Conservation (phyloP, 2,888 invertebrate species). For the Chloromyia formosa region DNA sequence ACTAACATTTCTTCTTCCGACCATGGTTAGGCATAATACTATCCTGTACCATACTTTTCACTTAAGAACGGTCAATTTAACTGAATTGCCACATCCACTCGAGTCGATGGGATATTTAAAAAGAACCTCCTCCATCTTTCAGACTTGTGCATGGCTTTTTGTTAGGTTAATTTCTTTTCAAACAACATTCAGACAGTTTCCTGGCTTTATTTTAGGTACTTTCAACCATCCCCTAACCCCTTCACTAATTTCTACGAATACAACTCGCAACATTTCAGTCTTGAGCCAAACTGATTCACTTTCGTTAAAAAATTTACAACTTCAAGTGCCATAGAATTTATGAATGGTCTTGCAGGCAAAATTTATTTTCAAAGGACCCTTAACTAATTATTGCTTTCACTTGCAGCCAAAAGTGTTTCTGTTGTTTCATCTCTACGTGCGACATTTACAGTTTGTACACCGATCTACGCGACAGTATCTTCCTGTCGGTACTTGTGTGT, state of each 20-base stretch:
- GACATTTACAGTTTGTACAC: slow-evolving; percentile 38
- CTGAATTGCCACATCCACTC: slow-evolving; percentile 20
- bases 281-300: neutral
- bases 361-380: slow-evolving; percentile 38
- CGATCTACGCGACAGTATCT: slow-evolving; percentile 10
- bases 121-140: neutral
- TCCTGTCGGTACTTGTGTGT: neutral
- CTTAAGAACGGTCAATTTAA: slow-evolving; percentile 29
- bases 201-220: slow-evolving; percentile 1
- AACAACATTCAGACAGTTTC: slow-evolving; percentile 31
- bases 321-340: slow-evolving; percentile 36
- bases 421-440: slow-evolving; percentile 2
- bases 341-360: slow-evolving; percentile 37
- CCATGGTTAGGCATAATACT: neutral
- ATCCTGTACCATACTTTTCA: slow-evolving; percentile 3
- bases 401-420: slow-evolving; percentile 37
- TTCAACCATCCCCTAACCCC: neutral
- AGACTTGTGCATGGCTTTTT: slow-evolving; percentile 7
- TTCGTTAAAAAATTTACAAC: slow-evolving; percentile 34
- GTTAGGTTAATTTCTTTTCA: slow-evolving; percentile 29
- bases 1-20: neutral
- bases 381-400: slow-evolving; percentile 42
- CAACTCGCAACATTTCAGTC: neutral
- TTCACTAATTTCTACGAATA: too few species aligned
- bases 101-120: neutral